phyloP scores from a whole-genome alignment of 30 jellyfish, hydroid and myxozoan genomes.

The Aurelia sp. region DNA sequence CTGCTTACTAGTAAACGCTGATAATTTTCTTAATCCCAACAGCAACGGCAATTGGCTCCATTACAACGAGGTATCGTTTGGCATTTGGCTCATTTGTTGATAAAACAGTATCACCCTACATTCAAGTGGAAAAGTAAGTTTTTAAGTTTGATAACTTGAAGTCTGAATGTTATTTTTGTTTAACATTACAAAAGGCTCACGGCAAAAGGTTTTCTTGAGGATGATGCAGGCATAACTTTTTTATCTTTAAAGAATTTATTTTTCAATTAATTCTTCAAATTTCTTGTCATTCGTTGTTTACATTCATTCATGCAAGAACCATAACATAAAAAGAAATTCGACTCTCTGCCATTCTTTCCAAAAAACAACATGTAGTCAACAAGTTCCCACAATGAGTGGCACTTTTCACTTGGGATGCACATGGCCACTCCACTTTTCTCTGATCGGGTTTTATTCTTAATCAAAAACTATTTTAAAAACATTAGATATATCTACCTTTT shows the following conservation, averaged over 20 bases:
- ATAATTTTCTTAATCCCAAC: not conserved
- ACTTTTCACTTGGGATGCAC: too few species aligned
- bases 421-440: too few species aligned
- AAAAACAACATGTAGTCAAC: too few species aligned
- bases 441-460: too few species aligned
- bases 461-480: too few species aligned
- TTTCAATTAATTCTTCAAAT: too few species aligned
- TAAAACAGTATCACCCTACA: slow-evolving; percentile 85
- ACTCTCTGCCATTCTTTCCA: too few species aligned
- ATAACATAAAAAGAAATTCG: too few species aligned
- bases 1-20: not conserved
- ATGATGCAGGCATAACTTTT: not conserved
- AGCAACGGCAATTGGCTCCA: slow-evolving; percentile 80
- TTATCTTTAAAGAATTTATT: not conserved
- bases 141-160: not conserved
- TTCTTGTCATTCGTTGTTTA: too few species aligned
- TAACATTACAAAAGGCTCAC: not conserved
- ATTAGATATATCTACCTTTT: too few species aligned
- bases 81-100: slow-evolving; percentile 97
- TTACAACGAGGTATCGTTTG: slow-evolving; percentile 76
- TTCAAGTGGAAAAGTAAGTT: slow-evolving; percentile 71
- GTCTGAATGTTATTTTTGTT: not conserved
- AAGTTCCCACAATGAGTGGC: too few species aligned
- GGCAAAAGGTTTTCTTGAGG: not conserved
- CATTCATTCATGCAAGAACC: too few species aligned